These are phyloP conservation scores for Brachirus orientalis DNA, from an alignment of 2,113 vertebrate species.

Conservation along the genomic window DNA sequence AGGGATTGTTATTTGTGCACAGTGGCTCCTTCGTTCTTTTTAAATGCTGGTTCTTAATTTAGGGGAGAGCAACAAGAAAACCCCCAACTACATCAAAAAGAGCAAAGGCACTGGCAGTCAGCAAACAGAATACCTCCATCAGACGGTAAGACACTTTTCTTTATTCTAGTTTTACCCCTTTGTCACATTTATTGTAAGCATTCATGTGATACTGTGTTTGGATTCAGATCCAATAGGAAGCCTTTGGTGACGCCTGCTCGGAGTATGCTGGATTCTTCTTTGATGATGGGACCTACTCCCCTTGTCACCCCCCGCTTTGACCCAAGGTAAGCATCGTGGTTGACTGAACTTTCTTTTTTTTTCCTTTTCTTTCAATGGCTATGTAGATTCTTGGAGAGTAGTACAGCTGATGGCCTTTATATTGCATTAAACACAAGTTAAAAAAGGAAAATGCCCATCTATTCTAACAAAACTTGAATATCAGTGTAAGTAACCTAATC, in stretches of 20 bases:
- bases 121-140: constrained; percentile 66
- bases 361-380: no score
- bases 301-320: constrained; percentile 82
- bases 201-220: neutral
- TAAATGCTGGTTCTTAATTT: constrained; percentile 20
- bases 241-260: constrained; percentile 78
- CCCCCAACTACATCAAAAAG: constrained; percentile 75
- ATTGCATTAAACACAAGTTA: no score
- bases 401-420: no score
- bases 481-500: no score
- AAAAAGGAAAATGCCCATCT: no score
- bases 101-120: constrained; percentile 67
- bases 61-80: constrained; percentile 73
- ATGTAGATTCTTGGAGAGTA: no score
- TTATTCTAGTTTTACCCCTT: no score
- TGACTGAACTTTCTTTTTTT: no score
- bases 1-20: no score
- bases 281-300: constrained; percentile 79
- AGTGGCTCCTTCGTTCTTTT: neutral
- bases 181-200: no score
- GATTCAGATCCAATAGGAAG: constrained; percentile 75
- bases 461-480: no score
- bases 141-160: constrained; percentile 59
- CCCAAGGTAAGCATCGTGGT: constrained; percentile 67
- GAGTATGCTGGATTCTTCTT: constrained; percentile 70